A percentile compares a stretch with the other conserved stretches of the same genome.
Conservation (phyloP, 2,888 invertebrate genomes). For the Invenusta paracnida region DNA sequence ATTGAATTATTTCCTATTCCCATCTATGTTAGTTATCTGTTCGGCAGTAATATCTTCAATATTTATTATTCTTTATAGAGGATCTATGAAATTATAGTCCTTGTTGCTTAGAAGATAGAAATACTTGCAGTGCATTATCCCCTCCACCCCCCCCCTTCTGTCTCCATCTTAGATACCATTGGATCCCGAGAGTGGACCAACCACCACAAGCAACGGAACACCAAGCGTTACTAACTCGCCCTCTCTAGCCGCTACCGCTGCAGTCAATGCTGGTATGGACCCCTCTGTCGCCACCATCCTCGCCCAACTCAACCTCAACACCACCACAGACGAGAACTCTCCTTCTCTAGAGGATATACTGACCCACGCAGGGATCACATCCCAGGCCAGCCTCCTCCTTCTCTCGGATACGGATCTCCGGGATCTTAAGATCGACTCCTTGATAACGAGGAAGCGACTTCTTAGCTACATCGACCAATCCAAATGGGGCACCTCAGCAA, state of each 20-base stretch:
- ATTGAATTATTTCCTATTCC: no score
- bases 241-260: not conserved
- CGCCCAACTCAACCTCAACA: not conserved
- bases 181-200: no score
- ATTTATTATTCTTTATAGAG: no score
- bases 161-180: no score
- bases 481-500: not conserved
- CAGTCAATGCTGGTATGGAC: not conserved
- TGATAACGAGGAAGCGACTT: constrained; percentile 62
- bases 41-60: no score
- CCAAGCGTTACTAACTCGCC: not conserved
- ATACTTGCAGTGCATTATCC: no score
- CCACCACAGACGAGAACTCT: no score
- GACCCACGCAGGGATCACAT: not conserved
- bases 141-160: no score
- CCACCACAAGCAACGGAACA: no score
- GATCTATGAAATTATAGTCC: no score
- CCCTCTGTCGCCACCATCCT: not conserved
- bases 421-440: constrained; percentile 60
- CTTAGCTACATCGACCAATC: constrained; percentile 44
- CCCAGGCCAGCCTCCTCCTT: not conserved
- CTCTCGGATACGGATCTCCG: not conserved
- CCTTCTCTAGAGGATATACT: not conserved
- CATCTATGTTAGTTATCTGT: no score
- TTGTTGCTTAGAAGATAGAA: no score